Evolutionary conservation across 2,113 vertebrate genomes (phyloP).

Genomic region (Neopipo cinnamomea): DNA sequence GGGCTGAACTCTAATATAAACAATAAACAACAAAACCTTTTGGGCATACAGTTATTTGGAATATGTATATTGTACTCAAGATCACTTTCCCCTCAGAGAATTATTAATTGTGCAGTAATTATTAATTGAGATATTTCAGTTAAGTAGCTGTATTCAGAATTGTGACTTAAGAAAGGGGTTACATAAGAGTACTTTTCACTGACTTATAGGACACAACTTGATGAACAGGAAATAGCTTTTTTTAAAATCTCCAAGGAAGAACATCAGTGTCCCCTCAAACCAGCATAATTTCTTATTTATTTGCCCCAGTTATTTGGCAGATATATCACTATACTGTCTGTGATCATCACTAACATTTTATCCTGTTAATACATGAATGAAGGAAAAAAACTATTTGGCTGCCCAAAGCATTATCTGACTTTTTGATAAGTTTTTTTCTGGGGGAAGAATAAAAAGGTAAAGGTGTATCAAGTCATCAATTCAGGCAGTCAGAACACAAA

Average conservation of each 20-base stretch:
- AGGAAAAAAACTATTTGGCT: neutral
- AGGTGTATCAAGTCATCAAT: neutral
- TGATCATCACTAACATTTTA: neutral
- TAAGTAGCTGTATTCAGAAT: neutral
- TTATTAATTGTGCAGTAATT: neutral
- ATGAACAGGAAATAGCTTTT: neutral
- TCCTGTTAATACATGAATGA: neutral
- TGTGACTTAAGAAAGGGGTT: neutral
- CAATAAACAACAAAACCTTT: neutral
- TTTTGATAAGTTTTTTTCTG: neutral
- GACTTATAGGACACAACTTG: neutral
- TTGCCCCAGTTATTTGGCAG: neutral
- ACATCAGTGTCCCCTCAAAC: neutral
- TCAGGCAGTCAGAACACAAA: neutral
- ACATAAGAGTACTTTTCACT: neutral
- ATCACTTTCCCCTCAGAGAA: neutral
- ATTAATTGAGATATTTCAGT: neutral
- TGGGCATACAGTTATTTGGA: neutral
- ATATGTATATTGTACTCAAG: neutral
- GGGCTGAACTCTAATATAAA: neutral
- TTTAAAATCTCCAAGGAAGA: neutral
- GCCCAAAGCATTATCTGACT: neutral
- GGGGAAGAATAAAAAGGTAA: neutral
- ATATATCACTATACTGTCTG: neutral
- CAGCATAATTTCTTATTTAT: neutral